These are phyloP conservation scores for Podarcis raffonei DNA, from an alignment of 2,113 vertebrate genomes.

Conservation along the genomic window DNA sequence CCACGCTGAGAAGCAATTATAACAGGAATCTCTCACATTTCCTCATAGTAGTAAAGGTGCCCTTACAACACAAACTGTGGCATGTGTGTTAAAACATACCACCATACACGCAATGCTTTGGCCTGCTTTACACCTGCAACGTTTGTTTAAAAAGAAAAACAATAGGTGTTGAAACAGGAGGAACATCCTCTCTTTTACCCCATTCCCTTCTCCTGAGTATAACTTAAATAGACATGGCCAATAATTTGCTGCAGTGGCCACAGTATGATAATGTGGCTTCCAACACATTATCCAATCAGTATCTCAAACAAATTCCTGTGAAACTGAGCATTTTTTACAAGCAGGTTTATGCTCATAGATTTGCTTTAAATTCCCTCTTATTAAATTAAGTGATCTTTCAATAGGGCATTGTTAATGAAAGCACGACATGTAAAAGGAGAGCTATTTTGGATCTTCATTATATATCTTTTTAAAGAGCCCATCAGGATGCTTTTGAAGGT, in stretches of 20 bases:
- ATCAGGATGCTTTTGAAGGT: neutral
- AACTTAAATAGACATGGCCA: neutral
- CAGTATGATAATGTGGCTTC: neutral
- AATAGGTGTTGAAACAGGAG: too few relatives aligned
- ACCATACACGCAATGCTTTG: too few relatives aligned
- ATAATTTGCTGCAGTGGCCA: neutral
- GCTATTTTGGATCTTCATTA: neutral
- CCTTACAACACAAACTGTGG: too few relatives aligned
- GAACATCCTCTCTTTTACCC: too few relatives aligned
- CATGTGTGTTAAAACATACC: too few relatives aligned
- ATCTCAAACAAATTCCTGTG: neutral
- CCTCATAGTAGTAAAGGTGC: too few relatives aligned
- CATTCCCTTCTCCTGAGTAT: too few relatives aligned
- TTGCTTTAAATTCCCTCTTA: neutral
- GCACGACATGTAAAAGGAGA: neutral
- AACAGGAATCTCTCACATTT: too few relatives aligned
- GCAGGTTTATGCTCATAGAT: neutral
- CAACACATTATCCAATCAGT: neutral
- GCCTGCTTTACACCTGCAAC: too few relatives aligned
- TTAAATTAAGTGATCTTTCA: constrained; percentile 37
- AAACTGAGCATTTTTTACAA: neutral
- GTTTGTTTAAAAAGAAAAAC: too few relatives aligned
- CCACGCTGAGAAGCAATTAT: too few relatives aligned
- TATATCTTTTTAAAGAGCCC: neutral
- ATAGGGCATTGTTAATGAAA: constrained; percentile 19